Evolutionary conservation across 1,140 invertebrate genomes (phyloP).

Genomic region (Cepaea nemoralis): DNA sequence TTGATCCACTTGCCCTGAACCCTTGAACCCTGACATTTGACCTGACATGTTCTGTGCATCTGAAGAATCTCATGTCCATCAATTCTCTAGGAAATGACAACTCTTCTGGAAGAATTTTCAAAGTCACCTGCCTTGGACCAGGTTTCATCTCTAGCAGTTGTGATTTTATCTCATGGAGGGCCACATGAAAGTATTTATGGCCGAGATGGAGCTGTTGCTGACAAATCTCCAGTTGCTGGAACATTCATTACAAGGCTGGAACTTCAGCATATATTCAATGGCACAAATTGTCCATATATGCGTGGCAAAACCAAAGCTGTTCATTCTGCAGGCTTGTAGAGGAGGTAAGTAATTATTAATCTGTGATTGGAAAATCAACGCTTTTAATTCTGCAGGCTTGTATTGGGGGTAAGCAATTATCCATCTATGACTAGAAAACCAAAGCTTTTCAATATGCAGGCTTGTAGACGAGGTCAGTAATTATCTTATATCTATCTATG

Average conservation of each 20-base stretch:
- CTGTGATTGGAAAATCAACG: neutral
- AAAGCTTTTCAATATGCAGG: slow-evolving; percentile 67
- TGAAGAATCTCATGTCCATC: neutral
- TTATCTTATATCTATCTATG: slow-evolving; percentile 56
- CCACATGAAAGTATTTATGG: slow-evolving; percentile 38
- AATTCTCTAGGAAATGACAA: slow-evolving; percentile 38
- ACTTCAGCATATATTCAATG: slow-evolving; percentile 58
- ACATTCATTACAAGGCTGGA: slow-evolving; percentile 47
- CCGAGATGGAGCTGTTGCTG: neutral
- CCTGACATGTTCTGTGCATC: neutral
- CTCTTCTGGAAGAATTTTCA: slow-evolving; percentile 22
- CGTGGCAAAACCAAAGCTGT: slow-evolving; percentile 64
- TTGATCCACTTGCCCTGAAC: neutral
- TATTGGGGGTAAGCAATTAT: too few species aligned
- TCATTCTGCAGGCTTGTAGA: slow-evolving; percentile 67
- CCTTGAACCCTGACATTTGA: neutral
- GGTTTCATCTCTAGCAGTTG: slow-evolving; percentile 28
- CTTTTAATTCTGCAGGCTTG: too few species aligned
- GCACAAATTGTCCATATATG: slow-evolving; percentile 54
- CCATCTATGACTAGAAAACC: slow-evolving; percentile 50
- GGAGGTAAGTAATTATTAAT: slow-evolving; percentile 53
- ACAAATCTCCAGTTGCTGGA: neutral
- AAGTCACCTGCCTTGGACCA: neutral
- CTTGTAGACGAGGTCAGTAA: slow-evolving; percentile 62
- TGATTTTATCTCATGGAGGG: slow-evolving; percentile 41